Base-by-base conservation (phyloP, 1,140 invertebrate species). In the Drosophila lacertosa region DNA sequence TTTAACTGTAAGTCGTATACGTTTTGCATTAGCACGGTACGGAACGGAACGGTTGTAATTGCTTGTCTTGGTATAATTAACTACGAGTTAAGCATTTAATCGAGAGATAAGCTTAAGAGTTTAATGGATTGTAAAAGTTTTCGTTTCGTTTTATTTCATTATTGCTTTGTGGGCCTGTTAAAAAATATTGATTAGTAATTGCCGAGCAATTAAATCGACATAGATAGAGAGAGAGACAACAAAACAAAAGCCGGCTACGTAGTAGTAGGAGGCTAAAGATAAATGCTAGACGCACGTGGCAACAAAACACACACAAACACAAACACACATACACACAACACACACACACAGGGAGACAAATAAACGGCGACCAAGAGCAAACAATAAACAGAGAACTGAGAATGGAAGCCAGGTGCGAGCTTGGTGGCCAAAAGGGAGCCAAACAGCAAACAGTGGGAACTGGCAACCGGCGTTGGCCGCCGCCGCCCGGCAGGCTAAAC, bases 41-140 rank as follows among this genome's bases (percentile, higher is more conserved):
- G 80, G 80, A 83, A 83, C 80, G 80, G 80, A 86, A 86, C 67
- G 76, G 81, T 84, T 86, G 68, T 67, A 68, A 40, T 58, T 45
- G 53, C 53, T 62, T 68, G 54, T 54, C 53, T 62, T 68, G 54
- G 48, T 55, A 20, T 18, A 35, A 42, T 44, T 70, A 26, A 26
- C 24, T 39, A 29, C 18, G 18, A 32, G 51, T 57, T 64, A 33
- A 33, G n/a, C 35, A 70, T 66, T 50, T 40, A 32, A 5, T 37
- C 37, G 29, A 11, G 3, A 29, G 24, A 15, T 59, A 13, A 15
- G 42, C 54, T 48, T 53, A 10, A 7, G 11, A 11, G 50, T 22
- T 13, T 16, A 13, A 35, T 13, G 29, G n/a, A 7, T 7, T 15
- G 3, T 55, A 15, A n/a, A 40, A 33, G 47, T 32, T 39, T 24